Percentiles rank a stretch among this genome's conserved stretches.
phyloP scores from a whole-genome alignment of 23 tunicate species.

The Clavelina lepadiformis region DNA sequence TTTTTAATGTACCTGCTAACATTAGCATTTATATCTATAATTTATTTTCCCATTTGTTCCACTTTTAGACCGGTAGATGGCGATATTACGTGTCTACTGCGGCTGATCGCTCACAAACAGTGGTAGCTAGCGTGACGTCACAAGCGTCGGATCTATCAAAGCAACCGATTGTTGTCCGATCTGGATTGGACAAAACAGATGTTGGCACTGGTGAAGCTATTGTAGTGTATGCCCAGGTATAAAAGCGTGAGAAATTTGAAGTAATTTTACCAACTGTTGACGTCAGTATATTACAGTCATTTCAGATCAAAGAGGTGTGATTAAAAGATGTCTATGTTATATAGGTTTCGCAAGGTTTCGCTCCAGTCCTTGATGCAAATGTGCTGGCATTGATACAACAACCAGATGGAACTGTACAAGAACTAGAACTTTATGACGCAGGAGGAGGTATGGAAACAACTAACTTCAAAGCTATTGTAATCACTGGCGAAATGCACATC shows the following conservation, averaged over 20 bases:
- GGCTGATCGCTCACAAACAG: slow-evolving; percentile 18
- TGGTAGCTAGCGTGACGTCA: slow-evolving; percentile 53
- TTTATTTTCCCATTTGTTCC: neutral
- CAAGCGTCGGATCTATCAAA: slow-evolving; percentile 27
- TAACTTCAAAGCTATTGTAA: no score
- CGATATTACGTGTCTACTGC: slow-evolving; percentile 38
- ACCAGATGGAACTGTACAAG: slow-evolving; percentile 20
- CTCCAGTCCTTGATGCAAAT: no score
- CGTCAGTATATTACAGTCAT: neutral
- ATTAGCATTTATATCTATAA: neutral
- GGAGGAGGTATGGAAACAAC: slow-evolving; percentile 78
- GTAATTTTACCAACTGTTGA: neutral
- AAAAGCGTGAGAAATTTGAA: no score
- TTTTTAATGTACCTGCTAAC: no score
- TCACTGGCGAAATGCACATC: no score
- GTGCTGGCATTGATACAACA: no score
- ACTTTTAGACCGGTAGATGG: slow-evolving; percentile 36
- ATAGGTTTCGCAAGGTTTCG: slow-evolving; percentile 65
- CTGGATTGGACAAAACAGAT: slow-evolving; percentile 42
- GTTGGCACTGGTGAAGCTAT: slow-evolving; percentile 44
- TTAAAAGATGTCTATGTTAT: no score
- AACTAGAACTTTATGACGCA: slow-evolving; percentile 33
- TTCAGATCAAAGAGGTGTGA: no score
- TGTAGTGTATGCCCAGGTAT: slow-evolving; percentile 66
- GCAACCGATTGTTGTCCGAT: slow-evolving; percentile 40